Conservation (phyloP, 2,888 invertebrate species). For the Sesia bembeciformis region DNA sequence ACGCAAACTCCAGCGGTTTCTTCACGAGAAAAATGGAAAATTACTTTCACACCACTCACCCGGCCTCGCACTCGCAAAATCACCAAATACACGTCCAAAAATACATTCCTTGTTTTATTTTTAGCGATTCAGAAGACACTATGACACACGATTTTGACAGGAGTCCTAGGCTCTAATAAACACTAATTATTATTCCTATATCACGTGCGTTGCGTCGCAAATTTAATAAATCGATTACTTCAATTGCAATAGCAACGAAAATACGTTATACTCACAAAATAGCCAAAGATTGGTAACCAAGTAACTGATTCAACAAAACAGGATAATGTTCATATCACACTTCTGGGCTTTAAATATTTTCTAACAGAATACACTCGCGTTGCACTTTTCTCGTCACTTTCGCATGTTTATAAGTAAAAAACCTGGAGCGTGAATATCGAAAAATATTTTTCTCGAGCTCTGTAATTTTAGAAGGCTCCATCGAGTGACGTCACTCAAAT, state of each 20-base stretch:
- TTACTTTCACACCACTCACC: conserved; percentile 59
- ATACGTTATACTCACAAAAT: conserved; percentile 58
- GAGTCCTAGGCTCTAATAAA: conserved; percentile 22
- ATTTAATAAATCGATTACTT: conserved; percentile 40
- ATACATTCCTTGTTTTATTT: conserved; percentile 58
- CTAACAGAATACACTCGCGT: conserved; percentile 31
- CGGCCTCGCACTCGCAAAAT: conserved; percentile 50
- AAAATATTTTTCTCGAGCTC: conserved; percentile 50
- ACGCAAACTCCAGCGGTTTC: conserved; percentile 19
- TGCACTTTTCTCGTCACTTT: conserved; percentile 44
- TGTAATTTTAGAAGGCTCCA: conserved; percentile 71
- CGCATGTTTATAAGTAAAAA: conserved; percentile 22
- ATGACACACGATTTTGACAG: conserved; percentile 35
- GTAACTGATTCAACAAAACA: conserved; percentile 35
- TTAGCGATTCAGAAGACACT: conserved; percentile 44
- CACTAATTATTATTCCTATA: conserved; percentile 33
- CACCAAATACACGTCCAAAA: conserved; percentile 62
- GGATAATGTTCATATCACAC: conserved; percentile 11
- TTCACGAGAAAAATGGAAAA: conserved; percentile 30
- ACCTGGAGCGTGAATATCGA: conserved; percentile 43
- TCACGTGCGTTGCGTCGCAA: conserved; percentile 33
- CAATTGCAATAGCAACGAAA: conserved; percentile 30
- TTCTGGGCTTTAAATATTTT: conserved; percentile 9
- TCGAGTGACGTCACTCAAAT: conserved; percentile 68
- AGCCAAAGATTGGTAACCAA: conserved; percentile 41